A percentile compares a stretch with the other conserved stretches of the same genome.
Evolutionary conservation across 2,113 vertebrate species (phyloP).

Genomic region (Ivindomyrus marchei): DNA sequence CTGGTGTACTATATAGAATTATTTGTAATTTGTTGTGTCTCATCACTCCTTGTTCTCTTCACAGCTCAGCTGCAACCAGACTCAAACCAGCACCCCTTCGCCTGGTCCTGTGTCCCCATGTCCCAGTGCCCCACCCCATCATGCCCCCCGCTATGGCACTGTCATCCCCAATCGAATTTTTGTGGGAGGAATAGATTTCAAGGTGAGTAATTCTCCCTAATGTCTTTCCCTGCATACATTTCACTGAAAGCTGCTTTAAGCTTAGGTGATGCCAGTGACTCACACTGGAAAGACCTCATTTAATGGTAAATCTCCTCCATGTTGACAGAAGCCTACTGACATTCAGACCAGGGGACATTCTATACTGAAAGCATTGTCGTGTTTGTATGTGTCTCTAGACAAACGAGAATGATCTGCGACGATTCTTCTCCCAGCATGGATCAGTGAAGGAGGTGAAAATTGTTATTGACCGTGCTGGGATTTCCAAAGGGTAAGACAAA

Average conservation of each 20-base stretch:
- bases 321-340: neutral
- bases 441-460: conserved; percentile 82
- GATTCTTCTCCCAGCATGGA: conserved; percentile 75
- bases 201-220: conserved; percentile 50
- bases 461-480: conserved; percentile 70
- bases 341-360: neutral
- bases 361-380: neutral
- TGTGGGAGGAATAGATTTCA: conserved; percentile 77
- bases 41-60: conserved; percentile 36
- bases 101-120: conserved; percentile 51
- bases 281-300: neutral
- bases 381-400: conserved; percentile 54
- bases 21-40: neutral
- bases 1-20: neutral
- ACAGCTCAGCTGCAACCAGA: conserved; percentile 55
- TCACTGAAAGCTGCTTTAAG: neutral
- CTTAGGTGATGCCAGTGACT: neutral
- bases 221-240: neutral
- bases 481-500: conserved; percentile 70
- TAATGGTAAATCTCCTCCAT: neutral
- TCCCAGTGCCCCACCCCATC: conserved; percentile 34
- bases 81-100: conserved; percentile 58
- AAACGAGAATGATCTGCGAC: conserved; percentile 69
- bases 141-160: conserved; percentile 53
- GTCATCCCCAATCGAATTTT: conserved; percentile 81